These are phyloP conservation scores for Chelon labrosus DNA, from an alignment of 2,797 vertebrate species.

Conservation along the genomic window DNA sequence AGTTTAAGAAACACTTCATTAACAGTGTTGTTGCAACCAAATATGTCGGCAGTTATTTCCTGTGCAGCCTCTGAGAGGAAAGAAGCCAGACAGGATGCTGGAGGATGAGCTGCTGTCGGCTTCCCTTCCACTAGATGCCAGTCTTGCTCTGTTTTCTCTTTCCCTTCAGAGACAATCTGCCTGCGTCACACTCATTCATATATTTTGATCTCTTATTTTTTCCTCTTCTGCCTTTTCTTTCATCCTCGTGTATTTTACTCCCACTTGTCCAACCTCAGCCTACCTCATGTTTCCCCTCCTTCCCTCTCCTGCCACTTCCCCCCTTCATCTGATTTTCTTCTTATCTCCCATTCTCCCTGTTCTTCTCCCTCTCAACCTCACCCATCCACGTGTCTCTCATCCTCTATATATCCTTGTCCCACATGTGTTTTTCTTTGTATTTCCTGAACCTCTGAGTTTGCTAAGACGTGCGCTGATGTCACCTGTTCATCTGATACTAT, in stretches of 20 bases:
- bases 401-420: background rate
- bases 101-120: background rate
- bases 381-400: background rate
- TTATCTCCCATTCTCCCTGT: background rate
- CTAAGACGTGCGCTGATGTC: no score
- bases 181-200: background rate
- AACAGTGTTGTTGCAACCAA: no score
- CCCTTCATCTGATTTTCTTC: background rate
- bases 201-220: background rate
- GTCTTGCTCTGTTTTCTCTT: background rate
- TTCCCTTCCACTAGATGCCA: conserved; percentile 44
- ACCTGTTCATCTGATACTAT: no score
- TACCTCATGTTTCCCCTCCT: background rate
- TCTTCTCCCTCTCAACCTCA: background rate
- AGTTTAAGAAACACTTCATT: no score
- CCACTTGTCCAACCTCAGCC: background rate
- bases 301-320: no score
- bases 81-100: background rate
- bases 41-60: no score
- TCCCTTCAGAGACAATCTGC: no score
- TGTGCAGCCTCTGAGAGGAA: background rate
- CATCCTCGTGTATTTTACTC: background rate
- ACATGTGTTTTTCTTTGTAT: background rate
- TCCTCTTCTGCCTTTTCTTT: background rate
- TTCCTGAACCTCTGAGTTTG: background rate